These are phyloP conservation scores for Dryobota labecula DNA, from an alignment of 2,888 invertebrate genomes.

Conservation along the genomic window DNA sequence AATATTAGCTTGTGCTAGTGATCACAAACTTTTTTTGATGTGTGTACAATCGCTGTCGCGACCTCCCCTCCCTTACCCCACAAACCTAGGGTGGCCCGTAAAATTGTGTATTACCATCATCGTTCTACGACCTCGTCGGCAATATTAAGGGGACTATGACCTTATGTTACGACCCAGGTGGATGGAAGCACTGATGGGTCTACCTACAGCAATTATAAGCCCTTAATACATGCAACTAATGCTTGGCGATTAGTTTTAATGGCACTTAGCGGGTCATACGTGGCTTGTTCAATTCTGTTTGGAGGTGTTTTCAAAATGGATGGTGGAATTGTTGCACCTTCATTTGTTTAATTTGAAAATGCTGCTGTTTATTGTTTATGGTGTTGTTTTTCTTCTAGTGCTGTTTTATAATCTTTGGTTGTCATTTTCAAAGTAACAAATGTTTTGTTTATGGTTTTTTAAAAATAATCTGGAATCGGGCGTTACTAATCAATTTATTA, in stretches of 20 bases:
- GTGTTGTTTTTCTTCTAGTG: background rate
- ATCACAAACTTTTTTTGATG: no score
- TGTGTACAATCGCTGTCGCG: constrained; percentile 46
- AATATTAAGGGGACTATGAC: constrained; percentile 85
- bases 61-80: constrained; percentile 61
- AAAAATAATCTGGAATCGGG: background rate
- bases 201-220: constrained; percentile 57
- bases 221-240: constrained; percentile 55
- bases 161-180: constrained; percentile 76
- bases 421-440: background rate
- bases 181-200: constrained; percentile 62
- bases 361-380: background rate
- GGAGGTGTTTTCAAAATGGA: constrained; percentile 34
- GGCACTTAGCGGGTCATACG: constrained; percentile 44
- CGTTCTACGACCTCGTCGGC: constrained; percentile 79
- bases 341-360: constrained; percentile 27
- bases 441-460: background rate
- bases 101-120: constrained; percentile 88
- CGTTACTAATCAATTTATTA: no score
- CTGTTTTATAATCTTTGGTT: background rate
- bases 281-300: constrained; percentile 44
- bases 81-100: constrained; percentile 80
- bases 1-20: no score
- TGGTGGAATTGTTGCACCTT: constrained; percentile 35
- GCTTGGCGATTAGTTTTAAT: constrained; percentile 55